phyloP scores from a whole-genome alignment of 2,888 invertebrate species.

The Agonopterix subpropinquella region DNA sequence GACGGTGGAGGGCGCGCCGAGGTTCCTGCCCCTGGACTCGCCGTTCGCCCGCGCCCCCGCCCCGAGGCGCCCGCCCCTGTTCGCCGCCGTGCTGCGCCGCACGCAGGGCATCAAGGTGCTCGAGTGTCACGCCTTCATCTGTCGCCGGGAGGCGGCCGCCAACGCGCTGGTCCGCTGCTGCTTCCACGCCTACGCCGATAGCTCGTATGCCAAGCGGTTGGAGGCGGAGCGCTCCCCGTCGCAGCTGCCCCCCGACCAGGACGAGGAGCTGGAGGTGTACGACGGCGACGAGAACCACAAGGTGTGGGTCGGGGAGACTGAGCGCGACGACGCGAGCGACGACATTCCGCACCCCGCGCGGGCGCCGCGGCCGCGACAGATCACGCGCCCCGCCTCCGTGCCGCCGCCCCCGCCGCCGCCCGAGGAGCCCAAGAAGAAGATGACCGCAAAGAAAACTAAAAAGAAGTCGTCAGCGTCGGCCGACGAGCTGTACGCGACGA shows the following conservation, averaged over 20 bases:
- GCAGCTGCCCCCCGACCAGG: slow-evolving; percentile 56
- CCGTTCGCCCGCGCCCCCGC: slow-evolving; percentile 96
- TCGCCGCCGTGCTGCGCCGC: slow-evolving; percentile 96
- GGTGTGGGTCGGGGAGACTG: slow-evolving; percentile 91
- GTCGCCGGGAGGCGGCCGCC: slow-evolving; percentile 96
- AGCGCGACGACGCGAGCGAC: slow-evolving; percentile 85
- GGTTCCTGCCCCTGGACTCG: slow-evolving; percentile 96
- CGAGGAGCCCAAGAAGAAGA: slow-evolving; percentile 79
- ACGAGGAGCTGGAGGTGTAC: slow-evolving; percentile 88
- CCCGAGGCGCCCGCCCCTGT: slow-evolving; percentile 95
- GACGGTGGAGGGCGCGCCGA: slow-evolving; percentile 83
- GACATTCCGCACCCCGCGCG: slow-evolving; percentile 76
- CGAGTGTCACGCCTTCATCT: slow-evolving; percentile 99
- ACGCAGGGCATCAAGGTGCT: slow-evolving; percentile 98
- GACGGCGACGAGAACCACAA: slow-evolving; percentile 96
- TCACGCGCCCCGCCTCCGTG: slow-evolving; percentile 85
- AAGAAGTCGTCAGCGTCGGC: slow-evolving; percentile 75
- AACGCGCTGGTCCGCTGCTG: slow-evolving; percentile 98
- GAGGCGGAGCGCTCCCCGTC: slow-evolving; percentile 76
- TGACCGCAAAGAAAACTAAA: slow-evolving; percentile 72
- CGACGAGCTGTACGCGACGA: slow-evolving; percentile 75
- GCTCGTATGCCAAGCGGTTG: slow-evolving; percentile 91
- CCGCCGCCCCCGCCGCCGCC: slow-evolving; percentile 88
- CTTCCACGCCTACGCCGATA: slow-evolving; percentile 98
- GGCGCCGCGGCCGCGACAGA: slow-evolving; percentile 86